A percentile compares a stretch with the other conserved stretches of the same genome.
These are phyloP conservation scores for Panagrolaimus sp. DNA, from an alignment of 1,140 invertebrate genomes.

Conservation along the genomic window DNA sequence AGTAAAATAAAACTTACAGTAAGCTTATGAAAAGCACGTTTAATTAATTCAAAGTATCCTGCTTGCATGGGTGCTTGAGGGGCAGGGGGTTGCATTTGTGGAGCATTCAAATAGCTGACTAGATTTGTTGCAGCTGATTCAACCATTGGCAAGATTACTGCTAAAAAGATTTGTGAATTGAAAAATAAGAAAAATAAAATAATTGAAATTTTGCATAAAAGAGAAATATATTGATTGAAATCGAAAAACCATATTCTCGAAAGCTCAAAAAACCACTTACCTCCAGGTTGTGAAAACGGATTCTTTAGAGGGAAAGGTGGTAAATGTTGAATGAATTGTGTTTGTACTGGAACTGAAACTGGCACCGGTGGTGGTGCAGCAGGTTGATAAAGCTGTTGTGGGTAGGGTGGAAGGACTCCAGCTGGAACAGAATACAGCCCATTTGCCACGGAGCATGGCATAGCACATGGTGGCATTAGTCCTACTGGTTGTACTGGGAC, in stretches of 20 bases:
- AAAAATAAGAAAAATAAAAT: too few relatives aligned
- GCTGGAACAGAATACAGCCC: neutral
- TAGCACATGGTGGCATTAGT: neutral
- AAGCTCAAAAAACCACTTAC: too few relatives aligned
- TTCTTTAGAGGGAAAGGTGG: neutral
- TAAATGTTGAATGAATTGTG: neutral
- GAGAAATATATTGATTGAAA: too few relatives aligned
- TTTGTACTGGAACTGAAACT: too few relatives aligned
- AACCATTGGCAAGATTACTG: constrained; percentile 14
- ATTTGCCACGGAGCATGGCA: neutral
- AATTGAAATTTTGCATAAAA: too few relatives aligned
- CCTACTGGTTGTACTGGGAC: neutral
- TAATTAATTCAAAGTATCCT: too few relatives aligned
- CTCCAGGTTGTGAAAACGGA: neutral
- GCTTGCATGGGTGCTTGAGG: too few relatives aligned
- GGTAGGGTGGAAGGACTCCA: neutral
- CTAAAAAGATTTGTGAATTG: constrained; percentile 11
- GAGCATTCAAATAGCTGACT: constrained; percentile 6
- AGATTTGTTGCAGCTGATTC: constrained; percentile 14
- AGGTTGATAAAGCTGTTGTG: neutral
- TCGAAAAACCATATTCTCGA: too few relatives aligned
- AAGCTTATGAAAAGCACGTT: too few relatives aligned
- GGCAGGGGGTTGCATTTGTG: too few relatives aligned
- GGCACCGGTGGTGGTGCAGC: too few relatives aligned
- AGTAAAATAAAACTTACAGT: too few relatives aligned